Percentiles rank a stretch among this genome's conserved stretches.
These are phyloP conservation scores for Galago senegalensis DNA, from an alignment of 2,797 vertebrate genomes.

Conservation along the genomic window DNA sequence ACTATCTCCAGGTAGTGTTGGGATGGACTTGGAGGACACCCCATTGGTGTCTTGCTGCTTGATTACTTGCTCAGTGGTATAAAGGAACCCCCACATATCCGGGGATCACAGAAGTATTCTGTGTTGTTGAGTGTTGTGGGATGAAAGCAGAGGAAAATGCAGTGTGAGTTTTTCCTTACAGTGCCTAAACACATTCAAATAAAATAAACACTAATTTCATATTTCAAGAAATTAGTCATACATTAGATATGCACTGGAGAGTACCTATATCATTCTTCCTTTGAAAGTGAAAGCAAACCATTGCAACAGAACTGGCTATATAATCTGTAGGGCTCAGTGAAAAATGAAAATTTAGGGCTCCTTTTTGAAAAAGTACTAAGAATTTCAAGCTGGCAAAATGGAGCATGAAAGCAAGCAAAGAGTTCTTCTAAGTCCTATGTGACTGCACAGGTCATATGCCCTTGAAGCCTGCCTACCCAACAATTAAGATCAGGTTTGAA, in stretches of 20 bases:
- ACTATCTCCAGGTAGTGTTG: not conserved
- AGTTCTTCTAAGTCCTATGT: not conserved
- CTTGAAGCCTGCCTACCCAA: not conserved
- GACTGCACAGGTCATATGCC: not conserved
- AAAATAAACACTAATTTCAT: not conserved
- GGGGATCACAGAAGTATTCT: not conserved
- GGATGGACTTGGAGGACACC: not conserved
- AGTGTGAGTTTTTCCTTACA: not conserved
- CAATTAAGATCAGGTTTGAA: constrained; percentile 20
- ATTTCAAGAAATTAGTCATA: not conserved
- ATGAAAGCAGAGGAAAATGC: not conserved
- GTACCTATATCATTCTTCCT: not conserved
- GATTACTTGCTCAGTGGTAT: not conserved
- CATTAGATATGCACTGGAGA: not conserved
- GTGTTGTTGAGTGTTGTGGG: not conserved
- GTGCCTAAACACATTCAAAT: not conserved
- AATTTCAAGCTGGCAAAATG: constrained; percentile 7
- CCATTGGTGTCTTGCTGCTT: not conserved
- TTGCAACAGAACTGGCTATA: not conserved
- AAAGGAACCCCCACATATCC: not conserved
- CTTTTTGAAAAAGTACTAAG: not conserved
- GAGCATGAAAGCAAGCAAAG: not conserved
- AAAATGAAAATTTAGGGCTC: constrained; percentile 33
- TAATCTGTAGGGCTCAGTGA: not conserved
- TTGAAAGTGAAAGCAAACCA: constrained; percentile 36